Base-by-base conservation (phyloP, 2,113 vertebrate genomes). In the Vombatus ursinus region DNA sequence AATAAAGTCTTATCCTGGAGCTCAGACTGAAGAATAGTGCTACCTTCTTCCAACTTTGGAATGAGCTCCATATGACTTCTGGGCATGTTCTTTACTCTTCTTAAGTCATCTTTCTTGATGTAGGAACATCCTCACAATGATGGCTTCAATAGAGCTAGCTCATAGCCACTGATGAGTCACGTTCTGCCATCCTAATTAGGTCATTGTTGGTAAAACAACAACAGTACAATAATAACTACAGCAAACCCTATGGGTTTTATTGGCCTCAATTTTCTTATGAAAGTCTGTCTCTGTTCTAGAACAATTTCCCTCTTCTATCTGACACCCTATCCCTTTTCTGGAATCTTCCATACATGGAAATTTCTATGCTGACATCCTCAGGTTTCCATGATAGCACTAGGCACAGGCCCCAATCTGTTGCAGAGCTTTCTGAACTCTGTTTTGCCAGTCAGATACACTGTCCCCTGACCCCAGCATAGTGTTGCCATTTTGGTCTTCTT, bases 151-250 rank as follows among this genome's bases (percentile, higher is more conserved):
- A 95, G 50, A 52, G 91, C 31, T 3, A 90, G 53, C 9, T 89
- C 95, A 22, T 52, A 52, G 26, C 23, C 92, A 52, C 14, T 54
- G 2, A 49, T 28, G 49, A 6, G 44, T 44, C 93, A 94, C 52
- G 3, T 8, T 10, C 89, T 50, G 28, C 14, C 95, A 22, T 37
- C 91, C 94, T 61, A 91, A 95, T 94, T 90, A 37, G 19, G 53
- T 92, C 52, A 93, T 19, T 89, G 91, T 37, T 44, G 68, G 2
- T 77, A 52, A 92, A 68, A 68, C 47, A 94, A 50, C n/a, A 95
- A 93, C 47, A 24, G 51, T 31, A 0, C 2, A n/a, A 16, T 89
- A 47, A 10, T 50, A 50, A 68, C 11, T 84, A 8, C 2, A 44
- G 44, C 6, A 84, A 84, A 84, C 16, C n/a, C 5, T 23, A 1